A percentile compares a stretch with the other conserved stretches of the same genome.
These are phyloP conservation scores for Podiceps cristatus DNA, from an alignment of 2,113 vertebrate species.

Conservation along the genomic window DNA sequence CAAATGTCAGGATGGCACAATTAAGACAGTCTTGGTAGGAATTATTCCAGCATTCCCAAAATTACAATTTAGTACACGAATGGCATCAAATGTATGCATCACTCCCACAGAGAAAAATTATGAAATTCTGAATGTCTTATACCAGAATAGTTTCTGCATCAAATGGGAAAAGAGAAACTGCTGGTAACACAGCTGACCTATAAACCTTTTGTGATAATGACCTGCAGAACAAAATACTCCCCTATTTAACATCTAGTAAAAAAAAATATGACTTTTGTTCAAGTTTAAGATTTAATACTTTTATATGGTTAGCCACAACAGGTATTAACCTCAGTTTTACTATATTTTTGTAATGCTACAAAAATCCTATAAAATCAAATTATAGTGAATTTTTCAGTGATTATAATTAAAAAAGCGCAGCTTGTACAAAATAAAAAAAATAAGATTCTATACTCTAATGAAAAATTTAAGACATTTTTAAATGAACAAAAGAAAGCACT, in stretches of 20 bases:
- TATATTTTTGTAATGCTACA: constrained; percentile 80
- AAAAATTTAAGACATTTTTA: constrained; percentile 79
- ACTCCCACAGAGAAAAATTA: constrained; percentile 59
- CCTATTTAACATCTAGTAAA: constrained; percentile 65
- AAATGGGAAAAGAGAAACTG: constrained; percentile 56
- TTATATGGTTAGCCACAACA: constrained; percentile 82
- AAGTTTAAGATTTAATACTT: constrained; percentile 82
- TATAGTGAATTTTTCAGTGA: constrained; percentile 79
- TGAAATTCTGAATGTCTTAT: constrained; percentile 45
- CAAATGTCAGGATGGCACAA: constrained; percentile 73
- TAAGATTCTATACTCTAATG: constrained; percentile 81
- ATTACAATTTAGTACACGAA: constrained; percentile 67
- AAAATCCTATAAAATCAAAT: constrained; percentile 85
- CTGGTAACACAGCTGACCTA: constrained; percentile 65
- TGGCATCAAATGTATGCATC: constrained; percentile 62
- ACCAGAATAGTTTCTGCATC: constrained; percentile 60
- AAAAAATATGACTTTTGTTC: constrained; percentile 74
- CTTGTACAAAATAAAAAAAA: constrained; percentile 85
- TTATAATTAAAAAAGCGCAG: constrained; percentile 84
- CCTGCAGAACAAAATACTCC: constrained; percentile 57
- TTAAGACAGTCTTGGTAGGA: constrained; percentile 71
- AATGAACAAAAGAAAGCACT: constrained; percentile 82
- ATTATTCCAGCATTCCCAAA: constrained; percentile 70
- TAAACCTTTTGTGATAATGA: constrained; percentile 57
- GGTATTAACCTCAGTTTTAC: constrained; percentile 80